These are phyloP conservation scores for Aphodius granarius DNA, from an alignment of 2,888 invertebrate species.

Conservation along the genomic window DNA sequence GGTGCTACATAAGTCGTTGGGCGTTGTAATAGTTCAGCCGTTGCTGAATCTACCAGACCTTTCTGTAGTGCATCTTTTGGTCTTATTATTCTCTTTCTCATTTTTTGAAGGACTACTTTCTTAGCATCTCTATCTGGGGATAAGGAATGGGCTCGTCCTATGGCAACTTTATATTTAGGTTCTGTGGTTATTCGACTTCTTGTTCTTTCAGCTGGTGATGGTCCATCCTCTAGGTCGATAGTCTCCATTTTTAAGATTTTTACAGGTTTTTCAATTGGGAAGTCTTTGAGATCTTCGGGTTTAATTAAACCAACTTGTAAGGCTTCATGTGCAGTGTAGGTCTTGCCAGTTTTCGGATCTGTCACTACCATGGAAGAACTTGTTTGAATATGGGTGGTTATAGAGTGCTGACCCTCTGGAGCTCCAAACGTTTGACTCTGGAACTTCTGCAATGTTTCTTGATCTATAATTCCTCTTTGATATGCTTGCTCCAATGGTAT, in stretches of 20 bases:
- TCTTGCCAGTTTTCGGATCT: constrained; percentile 56
- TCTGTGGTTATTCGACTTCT: constrained; percentile 61
- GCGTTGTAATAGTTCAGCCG: constrained; percentile 69
- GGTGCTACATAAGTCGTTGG: constrained; percentile 59
- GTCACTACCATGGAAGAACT: constrained; percentile 45
- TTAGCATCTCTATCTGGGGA: constrained; percentile 66
- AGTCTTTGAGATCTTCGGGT: constrained; percentile 32
- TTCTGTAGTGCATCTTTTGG: constrained; percentile 77
- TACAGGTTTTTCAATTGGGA: constrained; percentile 38
- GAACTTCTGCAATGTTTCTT: constrained; percentile 58
- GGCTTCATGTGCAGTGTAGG: constrained; percentile 50
- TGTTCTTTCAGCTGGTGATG: constrained; percentile 59
- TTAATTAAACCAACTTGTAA: constrained; percentile 47
- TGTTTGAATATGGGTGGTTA: constrained; percentile 4
- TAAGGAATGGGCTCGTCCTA: constrained; percentile 62
- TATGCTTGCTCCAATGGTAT: constrained; percentile 81
- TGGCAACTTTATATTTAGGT: constrained; percentile 68
- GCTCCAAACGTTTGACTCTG: constrained; percentile 53
- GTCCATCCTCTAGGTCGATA: constrained; percentile 49
- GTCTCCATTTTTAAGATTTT: constrained; percentile 45
- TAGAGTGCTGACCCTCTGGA: constrained; percentile 22
- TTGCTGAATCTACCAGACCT: constrained; percentile 76
- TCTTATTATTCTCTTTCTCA: constrained; percentile 74
- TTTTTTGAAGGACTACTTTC: constrained; percentile 73
- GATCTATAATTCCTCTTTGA: constrained; percentile 71